These are phyloP conservation scores for Indri indri DNA, from an alignment of 2,113 vertebrate species.

Conservation along the genomic window DNA sequence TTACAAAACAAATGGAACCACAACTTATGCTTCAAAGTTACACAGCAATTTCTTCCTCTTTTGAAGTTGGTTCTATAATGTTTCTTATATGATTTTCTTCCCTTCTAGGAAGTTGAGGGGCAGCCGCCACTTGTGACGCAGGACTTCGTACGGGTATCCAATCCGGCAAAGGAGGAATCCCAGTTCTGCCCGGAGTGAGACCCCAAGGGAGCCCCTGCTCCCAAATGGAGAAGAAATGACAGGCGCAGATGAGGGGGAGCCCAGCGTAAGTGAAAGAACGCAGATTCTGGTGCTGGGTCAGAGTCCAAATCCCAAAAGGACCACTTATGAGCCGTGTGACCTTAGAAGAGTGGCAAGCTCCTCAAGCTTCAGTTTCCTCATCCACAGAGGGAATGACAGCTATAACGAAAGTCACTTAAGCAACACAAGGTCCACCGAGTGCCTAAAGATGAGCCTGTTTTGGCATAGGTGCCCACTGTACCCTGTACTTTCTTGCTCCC, in stretches of 20 bases:
- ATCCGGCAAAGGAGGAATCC: too few species aligned
- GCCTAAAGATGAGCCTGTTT: background rate
- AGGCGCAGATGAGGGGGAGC: background rate
- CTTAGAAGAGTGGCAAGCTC: background rate
- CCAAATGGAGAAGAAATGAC: background rate
- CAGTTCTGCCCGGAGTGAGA: background rate
- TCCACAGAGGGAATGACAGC: background rate
- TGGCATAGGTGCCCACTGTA: fast-evolving
- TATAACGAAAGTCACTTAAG: background rate
- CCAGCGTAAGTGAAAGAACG: background rate
- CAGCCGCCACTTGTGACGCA: background rate
- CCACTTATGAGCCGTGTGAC: background rate
- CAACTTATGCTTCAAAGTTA: background rate
- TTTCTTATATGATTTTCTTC: slow-evolving; percentile 24
- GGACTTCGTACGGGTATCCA: background rate
- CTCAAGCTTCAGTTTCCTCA: background rate
- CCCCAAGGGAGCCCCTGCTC: background rate
- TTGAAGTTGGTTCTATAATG: background rate
- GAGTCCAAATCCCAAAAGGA: background rate
- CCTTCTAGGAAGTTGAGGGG: background rate
- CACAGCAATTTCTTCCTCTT: slow-evolving; percentile 6
- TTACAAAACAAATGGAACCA: slow-evolving; percentile 18
- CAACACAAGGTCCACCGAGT: background rate
- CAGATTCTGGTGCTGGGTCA: background rate
- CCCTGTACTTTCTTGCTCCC: background rate